Conservation (phyloP, 2,797 vertebrate species). For the Leucoraja ocellata region DNA sequence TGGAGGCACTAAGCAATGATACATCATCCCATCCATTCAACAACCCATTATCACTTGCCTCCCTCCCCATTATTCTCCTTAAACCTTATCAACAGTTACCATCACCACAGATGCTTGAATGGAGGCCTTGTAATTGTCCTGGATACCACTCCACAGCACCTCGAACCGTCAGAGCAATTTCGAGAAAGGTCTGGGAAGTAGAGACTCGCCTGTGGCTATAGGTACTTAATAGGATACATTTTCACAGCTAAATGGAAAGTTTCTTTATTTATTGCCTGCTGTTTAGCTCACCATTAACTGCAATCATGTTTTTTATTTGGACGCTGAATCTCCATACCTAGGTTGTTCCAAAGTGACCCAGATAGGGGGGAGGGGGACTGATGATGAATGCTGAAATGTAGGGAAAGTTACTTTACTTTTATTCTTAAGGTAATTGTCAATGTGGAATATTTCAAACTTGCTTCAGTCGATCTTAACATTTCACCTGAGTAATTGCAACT, state of each 20-base stretch:
- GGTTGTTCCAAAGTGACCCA: background rate
- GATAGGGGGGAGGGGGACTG: no score
- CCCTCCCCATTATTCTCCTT: conserved; percentile 75
- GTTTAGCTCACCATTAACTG: conserved; percentile 83
- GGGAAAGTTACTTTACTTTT: background rate
- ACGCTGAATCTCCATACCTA: background rate
- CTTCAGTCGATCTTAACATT: background rate
- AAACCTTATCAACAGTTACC: conserved; percentile 77
- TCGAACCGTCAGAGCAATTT: conserved; percentile 96
- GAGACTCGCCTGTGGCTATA: conserved; percentile 87
- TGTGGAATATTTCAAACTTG: background rate
- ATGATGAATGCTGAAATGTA: background rate
- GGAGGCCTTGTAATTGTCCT: conserved; percentile 92
- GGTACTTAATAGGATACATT: conserved; percentile 86
- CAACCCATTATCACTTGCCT: conserved; percentile 82
- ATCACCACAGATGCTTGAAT: conserved; percentile 76
- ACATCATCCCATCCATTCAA: conserved; percentile 85
- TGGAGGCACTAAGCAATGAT: conserved; percentile 84
- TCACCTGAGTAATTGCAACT: background rate
- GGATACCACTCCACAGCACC: conserved; percentile 95
- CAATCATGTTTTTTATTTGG: conserved; percentile 71
- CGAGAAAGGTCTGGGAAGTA: conserved; percentile 74
- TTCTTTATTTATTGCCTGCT: conserved; percentile 77
- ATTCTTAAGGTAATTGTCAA: background rate
- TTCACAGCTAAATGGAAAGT: conserved; percentile 85